Base-by-base conservation (phyloP, 2,888 invertebrate genomes). In the Amphipyra tragopoginis region DNA sequence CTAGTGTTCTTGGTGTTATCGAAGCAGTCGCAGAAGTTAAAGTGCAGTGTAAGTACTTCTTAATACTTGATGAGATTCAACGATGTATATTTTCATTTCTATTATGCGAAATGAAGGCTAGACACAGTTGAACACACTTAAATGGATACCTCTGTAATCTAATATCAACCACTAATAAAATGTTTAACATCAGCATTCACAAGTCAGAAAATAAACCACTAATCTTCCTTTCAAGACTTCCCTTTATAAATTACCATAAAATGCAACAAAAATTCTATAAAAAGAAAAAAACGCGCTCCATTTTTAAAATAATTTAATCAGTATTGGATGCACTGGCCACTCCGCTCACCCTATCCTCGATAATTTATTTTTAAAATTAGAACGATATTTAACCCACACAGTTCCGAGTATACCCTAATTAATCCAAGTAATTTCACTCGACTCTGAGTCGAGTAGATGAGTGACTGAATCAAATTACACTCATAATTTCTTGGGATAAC, bases 1-100 rank as follows among this genome's bases (percentile, higher is more conserved):
- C 98, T 56, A 99, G 99, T 84, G 98, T 98, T 13, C 96, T 99
- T 57, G 99, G 99, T 47, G 97, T 98, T 83, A 98, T 99, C 69
- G 98, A 99, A 86, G 96, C 97, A 4, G 96, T 97, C 0, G 97
- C 98, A 10, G 96, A 97, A 83, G 98, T 99, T 76, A 98, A 98
- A 96, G 99, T 99, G 77, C 98, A 99, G 96, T 98, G 99, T 99
- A 92, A 97, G 94, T 92, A 45, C 33, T 58, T 36, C 7, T 52
- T 60, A 33, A 43, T 38, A n/a, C 1, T 29, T 33, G n/a, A 29
- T 5, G 21, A 21, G 21, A 21, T 21, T 21, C 3, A 2, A 1
- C 21, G 21, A 21, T 21, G 21, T 21, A 21, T n/a, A n/a, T n/a
- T n/a, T n/a, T n/a, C n/a, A n/a, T n/a, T n/a, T n/a, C n/a, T n/a